Conservation (phyloP, 2,113 vertebrate species). For the Microtus montanus region DNA sequence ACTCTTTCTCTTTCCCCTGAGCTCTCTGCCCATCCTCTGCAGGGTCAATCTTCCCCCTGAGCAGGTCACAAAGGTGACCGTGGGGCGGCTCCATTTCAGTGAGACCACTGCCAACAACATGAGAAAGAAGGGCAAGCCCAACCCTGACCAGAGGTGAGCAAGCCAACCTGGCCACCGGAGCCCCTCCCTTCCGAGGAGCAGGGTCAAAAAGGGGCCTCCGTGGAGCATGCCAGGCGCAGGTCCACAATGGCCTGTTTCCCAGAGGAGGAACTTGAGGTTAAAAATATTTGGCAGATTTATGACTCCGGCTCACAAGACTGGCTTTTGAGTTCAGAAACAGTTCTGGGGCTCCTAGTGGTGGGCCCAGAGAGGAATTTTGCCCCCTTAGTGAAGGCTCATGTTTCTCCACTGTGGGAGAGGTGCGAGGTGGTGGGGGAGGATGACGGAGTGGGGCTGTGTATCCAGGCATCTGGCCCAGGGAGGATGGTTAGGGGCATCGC, state of each 20-base stretch:
- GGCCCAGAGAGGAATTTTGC: conserved; percentile 5
- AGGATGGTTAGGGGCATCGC: accelerated
- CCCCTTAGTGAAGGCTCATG: conserved; percentile 57
- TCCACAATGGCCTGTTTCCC: not conserved
- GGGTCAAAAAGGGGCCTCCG: accelerated
- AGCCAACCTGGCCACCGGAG: accelerated
- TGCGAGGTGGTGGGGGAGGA: not conserved
- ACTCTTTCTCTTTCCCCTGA: not conserved
- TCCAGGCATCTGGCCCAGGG: not conserved
- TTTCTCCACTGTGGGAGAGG: not conserved
- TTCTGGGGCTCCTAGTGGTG: not conserved
- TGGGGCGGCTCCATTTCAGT: conserved; percentile 97
- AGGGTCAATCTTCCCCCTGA: conserved; percentile 96
- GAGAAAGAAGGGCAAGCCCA: conserved; percentile 99
- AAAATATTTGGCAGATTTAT: not conserved
- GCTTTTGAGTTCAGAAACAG: not conserved
- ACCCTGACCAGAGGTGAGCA: conserved; percentile 96
- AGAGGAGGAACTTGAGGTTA: not conserved
- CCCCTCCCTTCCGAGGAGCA: accelerated
- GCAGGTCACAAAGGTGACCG: conserved; percentile 99
- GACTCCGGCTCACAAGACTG: not conserved
- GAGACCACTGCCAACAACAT: conserved; percentile 99
- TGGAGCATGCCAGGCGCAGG: not conserved
- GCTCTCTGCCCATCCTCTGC: conserved; percentile 2
- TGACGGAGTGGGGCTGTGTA: not conserved